A percentile compares a stretch with the other conserved stretches of the same genome.
These are phyloP conservation scores for Microtus ochrogaster DNA, from an alignment of 2,113 vertebrate species.

Conservation along the genomic window DNA sequence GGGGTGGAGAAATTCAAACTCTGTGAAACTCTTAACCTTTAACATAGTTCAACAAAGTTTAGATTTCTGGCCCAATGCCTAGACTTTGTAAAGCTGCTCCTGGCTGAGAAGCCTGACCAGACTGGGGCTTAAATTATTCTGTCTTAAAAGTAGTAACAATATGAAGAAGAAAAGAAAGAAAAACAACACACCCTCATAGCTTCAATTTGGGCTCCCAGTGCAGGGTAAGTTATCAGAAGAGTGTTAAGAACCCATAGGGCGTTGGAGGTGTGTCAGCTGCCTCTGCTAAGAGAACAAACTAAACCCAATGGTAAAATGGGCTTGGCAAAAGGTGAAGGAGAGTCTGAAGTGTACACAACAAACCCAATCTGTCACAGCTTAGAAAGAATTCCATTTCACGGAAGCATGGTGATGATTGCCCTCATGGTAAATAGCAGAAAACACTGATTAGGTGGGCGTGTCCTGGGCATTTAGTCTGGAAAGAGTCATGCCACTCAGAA, in stretches of 20 bases:
- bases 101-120: conserved; percentile 77
- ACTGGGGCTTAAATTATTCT: conserved; percentile 76
- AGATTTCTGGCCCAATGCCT: conserved; percentile 85
- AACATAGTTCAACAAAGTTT: conserved; percentile 84
- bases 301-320: neutral
- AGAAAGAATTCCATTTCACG: neutral
- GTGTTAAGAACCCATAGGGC: neutral
- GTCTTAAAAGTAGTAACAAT: conserved; percentile 71
- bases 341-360: neutral
- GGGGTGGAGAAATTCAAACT: conserved; percentile 78
- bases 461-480: neutral
- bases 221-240: conserved; percentile 66
- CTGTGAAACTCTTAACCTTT: conserved; percentile 89
- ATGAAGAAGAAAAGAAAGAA: conserved; percentile 66
- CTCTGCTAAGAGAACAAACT: neutral
- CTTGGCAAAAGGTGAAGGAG: neutral
- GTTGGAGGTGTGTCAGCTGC: neutral
- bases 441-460: neutral
- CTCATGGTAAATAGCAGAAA: neutral
- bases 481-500: neutral
- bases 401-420: neutral
- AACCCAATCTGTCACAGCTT: neutral
- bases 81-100: conserved; percentile 79
- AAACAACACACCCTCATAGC: conserved; percentile 19
- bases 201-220: neutral